Evolutionary conservation across 2,113 vertebrate species (phyloP), one percentile per base, ranked within the genome.

Genomic region (Otus sunia): DNA sequence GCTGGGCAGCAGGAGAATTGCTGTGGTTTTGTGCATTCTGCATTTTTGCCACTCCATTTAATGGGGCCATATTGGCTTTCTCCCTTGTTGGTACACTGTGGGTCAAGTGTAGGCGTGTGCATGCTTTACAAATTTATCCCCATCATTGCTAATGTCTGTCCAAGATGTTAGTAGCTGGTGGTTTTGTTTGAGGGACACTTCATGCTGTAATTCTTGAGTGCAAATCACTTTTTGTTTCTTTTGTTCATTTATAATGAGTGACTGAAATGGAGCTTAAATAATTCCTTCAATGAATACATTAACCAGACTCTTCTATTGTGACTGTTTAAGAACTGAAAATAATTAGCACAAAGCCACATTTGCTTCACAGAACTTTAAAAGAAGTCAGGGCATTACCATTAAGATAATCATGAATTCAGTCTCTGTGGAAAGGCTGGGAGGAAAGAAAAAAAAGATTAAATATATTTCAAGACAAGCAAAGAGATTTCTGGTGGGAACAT

Each of bases 251-350:
- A 97, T 97, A 98, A 97, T 94, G 92, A 98, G 97, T 94, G 93
- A 92, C 91, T 98, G 98, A 98, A 98, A 97, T 98, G 98, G 96
- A 98, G 97, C 98, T 98, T 97, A 97, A 98, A 94, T 98, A 98
- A 98, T 98, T 98, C 96, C 87, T 97, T 96, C 95, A 96, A 93
- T 98, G 97, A 98, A 97, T 98, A 96, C 96, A 95, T 98, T 97
- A 97, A 97, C 94, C 94, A 96, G 96, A 81, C 95, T 96, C 95
- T 94, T 97, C 97, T 96, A 94, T 98, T 98, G 97, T 98, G 71
- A 56, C 76, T 97, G 96, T 96, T 98, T 97, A 96, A 97, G 92
- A 97, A 95, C 96, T 97, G 97, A 97, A 98, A 98, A 97, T 98
- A 97, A 98, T 97, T 97, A 97, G 75, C 92, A 97, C 96, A 98